Base-by-base conservation (phyloP, 2,113 vertebrate species). In the Centropristis striata region DNA sequence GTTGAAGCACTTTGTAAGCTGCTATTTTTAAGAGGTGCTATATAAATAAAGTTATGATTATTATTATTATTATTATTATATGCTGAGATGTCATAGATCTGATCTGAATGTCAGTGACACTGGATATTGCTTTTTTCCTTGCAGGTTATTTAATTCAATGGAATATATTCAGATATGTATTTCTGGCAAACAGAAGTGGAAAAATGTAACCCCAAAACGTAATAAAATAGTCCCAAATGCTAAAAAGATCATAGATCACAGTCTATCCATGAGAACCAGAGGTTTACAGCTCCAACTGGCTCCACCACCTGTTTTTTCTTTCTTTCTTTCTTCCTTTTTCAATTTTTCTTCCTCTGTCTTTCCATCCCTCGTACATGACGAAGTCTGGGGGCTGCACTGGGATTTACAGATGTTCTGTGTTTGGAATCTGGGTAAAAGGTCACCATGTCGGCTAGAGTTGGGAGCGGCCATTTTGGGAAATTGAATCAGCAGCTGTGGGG, bases 401-500 rank as follows among this genome's bases (percentile, higher is more conserved):
- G 78, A 80, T 82, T 81, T 93, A 86, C 92, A 94, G 92, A 94
- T 94, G 92, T 92, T 93, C 79, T 55, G 54, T 46, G 69, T 91
- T 87, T 58, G 79, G 91, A 93, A 95, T 93, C 77, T 94, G 86
- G 93, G 95, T 93, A 86, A 95, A 94, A 94, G 94, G 91, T 95
- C 81, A 71, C n/a, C 27, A 50, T 63, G 75, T 86, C 68, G 78
- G 58, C 51, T 25, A 20, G 9, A 41, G 53, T 75, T 73, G 88
- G 79, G 80, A 82, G 85, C 28, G 49, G 78, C 77, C 91, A 84
- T 89, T 75, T 87, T 85, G 74, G 74, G 70, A 84, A 87, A 87
- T 81, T 72, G 79, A 64, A 85, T 59, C 28, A 86, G 85, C 91
- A 90, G 91, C 88, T 92, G 92, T 80, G 72, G 44, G 0, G 60